phyloP scores from a whole-genome alignment of 2,113 vertebrate genomes.

The Microtus ochrogaster region DNA sequence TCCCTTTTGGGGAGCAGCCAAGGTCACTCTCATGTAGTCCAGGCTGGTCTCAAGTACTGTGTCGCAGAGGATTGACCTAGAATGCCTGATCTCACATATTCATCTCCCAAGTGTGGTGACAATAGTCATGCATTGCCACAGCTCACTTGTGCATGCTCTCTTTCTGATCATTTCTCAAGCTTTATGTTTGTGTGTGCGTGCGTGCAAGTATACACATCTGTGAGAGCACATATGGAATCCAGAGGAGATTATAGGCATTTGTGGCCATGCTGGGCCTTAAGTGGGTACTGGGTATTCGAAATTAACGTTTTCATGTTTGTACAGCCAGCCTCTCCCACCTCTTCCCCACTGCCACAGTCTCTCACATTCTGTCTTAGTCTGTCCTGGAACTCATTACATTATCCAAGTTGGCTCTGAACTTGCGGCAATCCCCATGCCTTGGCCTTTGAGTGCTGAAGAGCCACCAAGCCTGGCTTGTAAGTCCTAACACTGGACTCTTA shows the following conservation, averaged over 20 bases:
- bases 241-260: neutral
- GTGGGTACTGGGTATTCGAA: neutral
- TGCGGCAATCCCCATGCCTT: neutral
- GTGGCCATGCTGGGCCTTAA: neutral
- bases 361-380: neutral
- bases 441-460: neutral
- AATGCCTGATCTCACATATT: neutral
- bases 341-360: neutral
- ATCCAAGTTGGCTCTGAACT: neutral
- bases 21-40: too few species aligned
- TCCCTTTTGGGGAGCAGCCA: neutral
- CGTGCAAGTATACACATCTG: neutral
- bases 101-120: neutral
- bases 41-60: neutral
- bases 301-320: neutral
- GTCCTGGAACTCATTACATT: neutral
- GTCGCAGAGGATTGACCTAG: neutral
- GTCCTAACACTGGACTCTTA: neutral
- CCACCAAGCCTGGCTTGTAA: neutral
- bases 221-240: neutral
- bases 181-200: neutral
- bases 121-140: neutral
- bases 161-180: neutral
- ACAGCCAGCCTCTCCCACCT: neutral
- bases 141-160: neutral